These are phyloP conservation scores for Alectura lathami DNA, from an alignment of 2,113 vertebrate species.

Conservation along the genomic window DNA sequence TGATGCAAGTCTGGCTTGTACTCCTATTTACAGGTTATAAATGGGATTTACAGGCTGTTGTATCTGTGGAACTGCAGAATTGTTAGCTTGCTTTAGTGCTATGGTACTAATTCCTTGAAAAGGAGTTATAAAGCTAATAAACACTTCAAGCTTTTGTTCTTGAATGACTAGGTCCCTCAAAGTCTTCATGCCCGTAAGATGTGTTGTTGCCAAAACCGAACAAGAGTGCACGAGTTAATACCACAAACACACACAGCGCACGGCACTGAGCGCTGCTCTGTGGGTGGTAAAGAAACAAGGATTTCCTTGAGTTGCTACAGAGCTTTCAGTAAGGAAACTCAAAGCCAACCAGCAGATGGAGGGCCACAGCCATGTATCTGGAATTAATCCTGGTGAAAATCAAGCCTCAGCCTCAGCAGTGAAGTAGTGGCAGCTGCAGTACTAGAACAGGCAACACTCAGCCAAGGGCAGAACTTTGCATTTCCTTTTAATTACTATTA, in stretches of 20 bases:
- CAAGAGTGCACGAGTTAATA: not conserved
- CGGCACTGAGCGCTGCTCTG: not conserved
- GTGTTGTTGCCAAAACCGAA: not conserved
- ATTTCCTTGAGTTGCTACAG: not conserved
- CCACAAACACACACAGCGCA: not conserved
- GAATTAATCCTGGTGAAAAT: not conserved
- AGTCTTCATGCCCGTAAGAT: not conserved
- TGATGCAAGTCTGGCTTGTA: not conserved
- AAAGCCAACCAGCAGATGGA: not conserved
- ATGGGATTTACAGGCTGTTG: not conserved
- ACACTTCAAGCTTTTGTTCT: not conserved
- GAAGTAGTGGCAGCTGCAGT: not conserved
- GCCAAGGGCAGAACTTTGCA: not conserved
- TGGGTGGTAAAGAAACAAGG: not conserved
- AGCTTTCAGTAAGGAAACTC: not conserved
- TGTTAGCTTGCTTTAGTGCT: not conserved
- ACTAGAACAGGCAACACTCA: not conserved
- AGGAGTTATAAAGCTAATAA: not conserved
- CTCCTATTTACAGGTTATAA: not conserved
- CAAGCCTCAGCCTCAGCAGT: not conserved
- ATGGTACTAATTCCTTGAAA: not conserved
- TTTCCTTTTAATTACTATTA: not conserved
- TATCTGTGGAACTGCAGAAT: not conserved
- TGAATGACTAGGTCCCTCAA: not conserved
- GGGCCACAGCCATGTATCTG: not conserved